phyloP scores from a whole-genome alignment of 2,797 vertebrate species.

The Helostoma temminkii region DNA sequence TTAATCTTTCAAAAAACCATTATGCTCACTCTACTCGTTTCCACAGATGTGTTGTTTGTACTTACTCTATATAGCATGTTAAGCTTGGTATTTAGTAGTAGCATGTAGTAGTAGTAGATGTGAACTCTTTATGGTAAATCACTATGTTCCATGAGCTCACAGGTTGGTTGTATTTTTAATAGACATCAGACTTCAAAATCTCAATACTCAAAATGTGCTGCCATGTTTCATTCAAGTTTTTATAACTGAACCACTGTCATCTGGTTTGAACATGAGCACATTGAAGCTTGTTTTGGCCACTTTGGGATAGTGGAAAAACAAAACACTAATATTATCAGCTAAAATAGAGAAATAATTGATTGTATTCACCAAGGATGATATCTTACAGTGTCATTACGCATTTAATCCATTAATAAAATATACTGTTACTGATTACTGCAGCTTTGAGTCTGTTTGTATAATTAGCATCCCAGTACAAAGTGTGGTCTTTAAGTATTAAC shows the following conservation, averaged over 20 bases:
- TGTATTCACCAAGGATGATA: not conserved
- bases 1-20: not conserved
- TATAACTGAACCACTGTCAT: no score
- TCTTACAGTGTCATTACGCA: no score
- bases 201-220: no score
- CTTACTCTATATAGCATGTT: not conserved
- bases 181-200: not conserved
- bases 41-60: not conserved
- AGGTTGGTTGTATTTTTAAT: not conserved
- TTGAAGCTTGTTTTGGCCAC: no score
- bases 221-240: no score
- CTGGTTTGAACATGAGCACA: not conserved
- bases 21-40: not conserved
- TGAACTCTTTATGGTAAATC: conserved; percentile 3
- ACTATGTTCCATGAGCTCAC: not conserved
- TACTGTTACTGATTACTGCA: not conserved
- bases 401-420: not conserved
- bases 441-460: not conserved
- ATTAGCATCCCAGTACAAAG: not conserved
- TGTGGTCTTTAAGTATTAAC: not conserved
- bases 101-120: no score
- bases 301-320: no score
- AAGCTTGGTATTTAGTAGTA: not conserved
- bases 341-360: no score
- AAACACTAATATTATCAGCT: no score